Conservation (phyloP, 1,140 invertebrate species). For the Calosoma granatense region DNA sequence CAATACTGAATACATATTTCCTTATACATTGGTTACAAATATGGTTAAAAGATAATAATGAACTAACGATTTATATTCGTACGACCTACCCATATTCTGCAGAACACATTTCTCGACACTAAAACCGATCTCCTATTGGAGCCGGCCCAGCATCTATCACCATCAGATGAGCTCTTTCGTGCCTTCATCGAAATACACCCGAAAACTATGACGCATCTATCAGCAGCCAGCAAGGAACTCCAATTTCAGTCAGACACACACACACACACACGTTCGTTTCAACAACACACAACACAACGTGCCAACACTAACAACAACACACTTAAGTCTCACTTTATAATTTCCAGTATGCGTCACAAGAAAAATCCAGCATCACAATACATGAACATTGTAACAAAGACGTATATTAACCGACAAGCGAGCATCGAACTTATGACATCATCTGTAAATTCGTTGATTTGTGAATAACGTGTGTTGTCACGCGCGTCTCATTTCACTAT, state of each 20-base stretch:
- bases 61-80: no score
- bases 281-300: not conserved
- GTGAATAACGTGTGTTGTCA: no score
- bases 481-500: no score
- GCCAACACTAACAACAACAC: not conserved
- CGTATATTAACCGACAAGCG: no score
- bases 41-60: no score
- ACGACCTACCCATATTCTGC: conserved; percentile 21
- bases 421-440: not conserved
- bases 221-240: no score
- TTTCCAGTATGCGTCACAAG: no score
- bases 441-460: not conserved
- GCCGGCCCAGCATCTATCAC: not conserved
- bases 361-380: not conserved
- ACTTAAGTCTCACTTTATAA: no score
- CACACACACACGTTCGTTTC: not conserved
- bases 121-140: conserved; percentile 16
- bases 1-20: no score
- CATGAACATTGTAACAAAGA: no score
- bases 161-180: not conserved
- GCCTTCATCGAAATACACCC: conserved; percentile 10
- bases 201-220: no score
- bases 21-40: no score
- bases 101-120: conserved; percentile 14
- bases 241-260: not conserved